Conservation (phyloP, 2,113 vertebrate genomes). For the Hydrochoerus hydrochaeris region DNA sequence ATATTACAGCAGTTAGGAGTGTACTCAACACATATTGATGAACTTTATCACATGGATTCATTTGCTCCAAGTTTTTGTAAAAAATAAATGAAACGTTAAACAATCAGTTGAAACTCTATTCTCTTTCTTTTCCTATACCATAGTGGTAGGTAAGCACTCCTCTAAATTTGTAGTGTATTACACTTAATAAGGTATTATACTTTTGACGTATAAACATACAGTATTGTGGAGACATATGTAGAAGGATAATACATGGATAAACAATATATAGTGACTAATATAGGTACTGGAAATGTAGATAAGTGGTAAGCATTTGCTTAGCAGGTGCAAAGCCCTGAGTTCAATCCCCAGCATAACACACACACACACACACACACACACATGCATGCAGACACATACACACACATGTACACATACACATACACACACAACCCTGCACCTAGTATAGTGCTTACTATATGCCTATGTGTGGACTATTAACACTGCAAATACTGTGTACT, state of each 20-base stretch:
- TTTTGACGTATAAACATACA: neutral
- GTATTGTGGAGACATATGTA: neutral
- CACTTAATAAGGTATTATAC: neutral
- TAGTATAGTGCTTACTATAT: neutral
- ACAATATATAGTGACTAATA: neutral
- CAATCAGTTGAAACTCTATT: slow-evolving; percentile 11
- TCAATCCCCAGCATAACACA: neutral
- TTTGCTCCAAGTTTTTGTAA: neutral
- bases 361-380: neutral
- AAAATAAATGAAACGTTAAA: slow-evolving; percentile 26
- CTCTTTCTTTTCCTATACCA: neutral
- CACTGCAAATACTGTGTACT: neutral
- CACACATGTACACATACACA: neutral
- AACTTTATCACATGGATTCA: neutral
- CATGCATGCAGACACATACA: neutral
- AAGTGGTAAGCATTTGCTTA: neutral
- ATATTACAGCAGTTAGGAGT: neutral
- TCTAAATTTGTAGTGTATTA: neutral
- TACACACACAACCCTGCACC: neutral
- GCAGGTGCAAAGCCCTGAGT: neutral
- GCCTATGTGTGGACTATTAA: neutral
- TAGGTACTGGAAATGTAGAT: neutral
- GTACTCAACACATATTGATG: neutral
- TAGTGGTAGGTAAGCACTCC: neutral
- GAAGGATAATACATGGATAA: neutral